Percentiles rank a stretch among this genome's conserved stretches.
phyloP scores from a whole-genome alignment of 2,888 invertebrate species.

The Drosophila percnosoma region DNA sequence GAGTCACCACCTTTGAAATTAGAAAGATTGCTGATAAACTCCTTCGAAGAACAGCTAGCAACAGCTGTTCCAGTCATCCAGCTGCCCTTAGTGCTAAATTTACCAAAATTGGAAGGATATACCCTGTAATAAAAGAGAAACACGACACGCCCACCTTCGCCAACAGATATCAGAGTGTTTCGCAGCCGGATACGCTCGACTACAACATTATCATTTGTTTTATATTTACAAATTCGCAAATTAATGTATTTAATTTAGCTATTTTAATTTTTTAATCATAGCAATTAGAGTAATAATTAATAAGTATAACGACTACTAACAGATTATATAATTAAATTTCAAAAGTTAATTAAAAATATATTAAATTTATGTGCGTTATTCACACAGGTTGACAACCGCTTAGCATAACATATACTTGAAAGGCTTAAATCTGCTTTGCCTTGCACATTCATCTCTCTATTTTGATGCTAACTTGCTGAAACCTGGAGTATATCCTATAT shows the following conservation, averaged over 20 bases:
- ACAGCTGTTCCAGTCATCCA: neutral
- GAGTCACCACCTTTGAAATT: neutral
- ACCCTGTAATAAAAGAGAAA: neutral
- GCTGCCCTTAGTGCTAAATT: fast-evolving
- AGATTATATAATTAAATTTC: neutral
- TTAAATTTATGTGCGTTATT: too few species aligned
- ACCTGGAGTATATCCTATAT: neutral
- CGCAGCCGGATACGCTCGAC: neutral
- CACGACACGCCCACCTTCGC: neutral
- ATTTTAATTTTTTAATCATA: neutral
- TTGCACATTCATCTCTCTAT: too few species aligned
- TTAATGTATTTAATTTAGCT: neutral
- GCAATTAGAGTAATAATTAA: neutral
- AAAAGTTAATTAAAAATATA: neutral
- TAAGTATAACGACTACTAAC: neutral
- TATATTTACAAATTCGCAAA: neutral
- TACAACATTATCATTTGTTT: neutral
- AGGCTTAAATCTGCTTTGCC: too few species aligned
- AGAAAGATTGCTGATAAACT: neutral
- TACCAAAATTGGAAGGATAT: neutral
- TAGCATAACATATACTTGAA: too few species aligned
- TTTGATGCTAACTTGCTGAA: too few species aligned
- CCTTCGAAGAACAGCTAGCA: neutral
- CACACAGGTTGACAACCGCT: too few species aligned
- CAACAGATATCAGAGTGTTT: neutral